Percentiles rank a stretch among this genome's conserved stretches.
These are phyloP conservation scores for Cheirogaleus medius DNA, from an alignment of 2,113 vertebrate genomes.

Conservation along the genomic window DNA sequence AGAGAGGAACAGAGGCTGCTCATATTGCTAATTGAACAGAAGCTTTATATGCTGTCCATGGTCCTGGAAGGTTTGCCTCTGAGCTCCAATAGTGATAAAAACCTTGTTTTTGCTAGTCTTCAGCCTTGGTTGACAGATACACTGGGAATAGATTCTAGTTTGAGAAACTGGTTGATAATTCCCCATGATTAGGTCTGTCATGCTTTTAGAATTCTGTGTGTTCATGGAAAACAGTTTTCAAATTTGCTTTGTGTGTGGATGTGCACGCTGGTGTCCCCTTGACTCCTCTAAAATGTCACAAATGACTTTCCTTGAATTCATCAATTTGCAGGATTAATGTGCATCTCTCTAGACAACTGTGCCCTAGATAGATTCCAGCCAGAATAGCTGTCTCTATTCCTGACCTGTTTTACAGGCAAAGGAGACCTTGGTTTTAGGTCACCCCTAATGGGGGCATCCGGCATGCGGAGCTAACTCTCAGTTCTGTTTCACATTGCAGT, in stretches of 20 bases:
- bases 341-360: constrained; percentile 60
- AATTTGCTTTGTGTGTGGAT: constrained; percentile 37
- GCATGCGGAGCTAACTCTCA: not conserved
- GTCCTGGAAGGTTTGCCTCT: constrained; percentile 2
- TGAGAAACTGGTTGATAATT: constrained; percentile 59
- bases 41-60: accelerated
- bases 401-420: constrained; percentile 58
- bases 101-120: constrained; percentile 45
- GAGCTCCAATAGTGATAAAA: not conserved
- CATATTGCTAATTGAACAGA: not conserved
- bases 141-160: constrained; percentile 56
- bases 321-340: constrained; percentile 71
- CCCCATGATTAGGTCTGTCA: constrained; percentile 45
- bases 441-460: not conserved
- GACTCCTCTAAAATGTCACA: constrained; percentile 50
- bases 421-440: constrained; percentile 43
- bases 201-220: constrained; percentile 52
- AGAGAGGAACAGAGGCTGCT: not conserved
- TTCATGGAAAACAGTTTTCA: constrained; percentile 59
- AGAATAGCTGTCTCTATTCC: constrained; percentile 33
- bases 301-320: constrained; percentile 64
- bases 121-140: constrained; percentile 17
- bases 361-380: constrained; percentile 57
- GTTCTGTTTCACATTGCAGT: constrained; percentile 80
- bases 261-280: not conserved